Evolutionary conservation across 2,113 vertebrate genomes (phyloP).

Genomic region (Nerophis lumbriciformis): DNA sequence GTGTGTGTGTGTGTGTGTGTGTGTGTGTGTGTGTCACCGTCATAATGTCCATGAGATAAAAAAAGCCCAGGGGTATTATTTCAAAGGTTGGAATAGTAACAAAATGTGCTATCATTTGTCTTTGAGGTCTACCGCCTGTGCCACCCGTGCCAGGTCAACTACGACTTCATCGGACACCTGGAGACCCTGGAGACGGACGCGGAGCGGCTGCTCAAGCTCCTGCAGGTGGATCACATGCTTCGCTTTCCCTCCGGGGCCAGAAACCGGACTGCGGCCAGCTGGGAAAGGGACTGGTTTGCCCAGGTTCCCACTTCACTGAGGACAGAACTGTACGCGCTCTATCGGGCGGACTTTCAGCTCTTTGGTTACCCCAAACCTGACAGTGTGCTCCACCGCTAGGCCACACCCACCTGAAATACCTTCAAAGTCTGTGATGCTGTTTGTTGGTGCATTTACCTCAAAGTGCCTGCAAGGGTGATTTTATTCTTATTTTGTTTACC

Average conservation of each 20-base stretch:
- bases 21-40: no score
- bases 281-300: constrained; percentile 85
- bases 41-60: no score
- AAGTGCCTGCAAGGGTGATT: constrained; percentile 48
- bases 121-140: constrained; percentile 79
- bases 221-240: constrained; percentile 78
- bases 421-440: constrained; percentile 28
- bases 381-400: constrained; percentile 65
- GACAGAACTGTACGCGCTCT: constrained; percentile 84
- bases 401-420: constrained; percentile 20
- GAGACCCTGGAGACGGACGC: constrained; percentile 89
- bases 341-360: constrained; percentile 85
- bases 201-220: constrained; percentile 80
- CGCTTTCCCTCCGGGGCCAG: constrained; percentile 80
- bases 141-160: constrained; percentile 90
- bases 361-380: constrained; percentile 90
- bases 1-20: no score
- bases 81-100: no score
- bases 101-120: background rate
- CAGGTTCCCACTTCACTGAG: constrained; percentile 77
- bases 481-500: constrained; percentile 7
- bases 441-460: constrained; percentile 38
- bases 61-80: no score
- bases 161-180: constrained; percentile 89
- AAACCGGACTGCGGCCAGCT: constrained; percentile 82